A percentile compares a stretch with the other conserved stretches of the same genome.
Conservation (phyloP, 2,888 invertebrate genomes). For the Geophilus truncorum region DNA sequence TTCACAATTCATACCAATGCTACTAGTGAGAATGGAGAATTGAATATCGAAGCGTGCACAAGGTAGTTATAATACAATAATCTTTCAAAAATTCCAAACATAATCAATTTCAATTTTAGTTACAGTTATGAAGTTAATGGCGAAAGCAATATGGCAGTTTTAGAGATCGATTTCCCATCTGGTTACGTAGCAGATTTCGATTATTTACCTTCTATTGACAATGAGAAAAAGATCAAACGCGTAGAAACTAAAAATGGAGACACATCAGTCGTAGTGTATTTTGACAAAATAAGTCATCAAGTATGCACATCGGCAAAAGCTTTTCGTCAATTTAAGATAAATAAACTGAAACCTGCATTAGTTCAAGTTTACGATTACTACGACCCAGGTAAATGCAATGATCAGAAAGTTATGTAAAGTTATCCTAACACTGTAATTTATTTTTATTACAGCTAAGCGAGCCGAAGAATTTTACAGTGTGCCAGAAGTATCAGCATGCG, state of each 20-base stretch:
- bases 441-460: conserved; percentile 1
- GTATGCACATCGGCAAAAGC: conserved; percentile 49
- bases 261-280: conserved; percentile 64
- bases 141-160: conserved; percentile 77
- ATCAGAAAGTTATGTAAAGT: neutral
- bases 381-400: conserved; percentile 65
- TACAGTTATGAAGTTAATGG: conserved; percentile 42
- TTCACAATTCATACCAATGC: conserved; percentile 38
- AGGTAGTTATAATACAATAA: no score
- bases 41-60: conserved; percentile 40
- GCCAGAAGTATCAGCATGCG: conserved; percentile 65
- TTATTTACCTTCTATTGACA: conserved; percentile 52
- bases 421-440: no score
- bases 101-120: conserved; percentile 41
- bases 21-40: conserved; percentile 37
- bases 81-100: no score
- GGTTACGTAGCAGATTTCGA: conserved; percentile 74
- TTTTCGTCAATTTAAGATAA: conserved; percentile 73
- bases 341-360: conserved; percentile 76
- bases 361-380: conserved; percentile 86
- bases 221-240: conserved; percentile 54
- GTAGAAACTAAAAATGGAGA: conserved; percentile 65
- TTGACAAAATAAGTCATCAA: no score
- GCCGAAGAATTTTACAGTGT: conserved; percentile 64
- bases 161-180: conserved; percentile 82